These are phyloP conservation scores for Spongia lamella DNA, from an alignment of 37 sponge, comb jelly and placozoan genomes.

Conservation along the genomic window DNA sequence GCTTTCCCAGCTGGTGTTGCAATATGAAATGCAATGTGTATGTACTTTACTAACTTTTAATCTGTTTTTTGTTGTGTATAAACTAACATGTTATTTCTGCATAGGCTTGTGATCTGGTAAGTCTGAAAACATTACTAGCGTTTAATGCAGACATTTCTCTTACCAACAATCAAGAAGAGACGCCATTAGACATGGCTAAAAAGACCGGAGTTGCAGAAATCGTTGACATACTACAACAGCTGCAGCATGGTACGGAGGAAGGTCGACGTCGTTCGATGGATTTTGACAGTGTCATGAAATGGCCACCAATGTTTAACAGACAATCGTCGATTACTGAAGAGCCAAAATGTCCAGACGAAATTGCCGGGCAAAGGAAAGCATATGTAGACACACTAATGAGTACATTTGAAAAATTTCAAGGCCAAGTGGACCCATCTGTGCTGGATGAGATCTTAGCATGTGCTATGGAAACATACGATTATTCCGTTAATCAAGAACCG, in stretches of 20 bases:
- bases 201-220: background rate
- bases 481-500: background rate
- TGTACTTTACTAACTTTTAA: too few relatives aligned
- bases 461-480: background rate
- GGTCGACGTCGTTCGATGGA: background rate
- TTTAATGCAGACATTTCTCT: constrained; percentile 24
- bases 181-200: constrained; percentile 37
- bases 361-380: background rate
- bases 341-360: too few relatives aligned
- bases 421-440: too few relatives aligned
- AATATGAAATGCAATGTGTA: too few relatives aligned
- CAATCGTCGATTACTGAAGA: too few relatives aligned
- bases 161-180: background rate
- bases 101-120: constrained; percentile 18
- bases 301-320: background rate
- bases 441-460: background rate
- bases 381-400: background rate
- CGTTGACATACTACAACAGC: background rate
- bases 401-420: too few relatives aligned
- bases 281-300: too few relatives aligned
- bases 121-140: constrained; percentile 11
- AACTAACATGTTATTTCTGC: too few relatives aligned
- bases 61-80: too few relatives aligned
- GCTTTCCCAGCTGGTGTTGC: too few relatives aligned
- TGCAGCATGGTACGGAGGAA: background rate